phyloP scores from a whole-genome alignment of 2,797 vertebrate species.

The Sebastes vulpes region DNA sequence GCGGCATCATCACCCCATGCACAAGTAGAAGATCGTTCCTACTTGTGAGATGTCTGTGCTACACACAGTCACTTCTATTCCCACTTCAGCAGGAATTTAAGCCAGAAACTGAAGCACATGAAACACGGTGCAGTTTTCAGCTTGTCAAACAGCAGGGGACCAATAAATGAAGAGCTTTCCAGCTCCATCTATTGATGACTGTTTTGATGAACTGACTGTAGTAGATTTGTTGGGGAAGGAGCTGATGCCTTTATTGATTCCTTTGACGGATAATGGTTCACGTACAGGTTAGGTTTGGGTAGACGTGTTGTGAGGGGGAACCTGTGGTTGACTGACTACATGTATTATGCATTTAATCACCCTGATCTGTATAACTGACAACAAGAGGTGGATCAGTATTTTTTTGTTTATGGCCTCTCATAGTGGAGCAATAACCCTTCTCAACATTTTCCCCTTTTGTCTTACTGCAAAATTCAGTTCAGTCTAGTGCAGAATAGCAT shows the following conservation, averaged over 20 bases:
- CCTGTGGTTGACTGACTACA: conserved; percentile 53
- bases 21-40: conserved; percentile 29
- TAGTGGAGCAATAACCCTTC: conserved; percentile 3
- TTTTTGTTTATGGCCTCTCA: conserved; percentile 18
- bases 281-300: conserved; percentile 31
- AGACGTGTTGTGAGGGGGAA: conserved; percentile 11
- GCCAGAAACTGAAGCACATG: background rate
- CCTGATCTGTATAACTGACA: conserved; percentile 40
- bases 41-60: conserved; percentile 52
- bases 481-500: background rate
- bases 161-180: conserved; percentile 41
- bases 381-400: conserved; percentile 27
- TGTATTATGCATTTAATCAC: conserved; percentile 64
- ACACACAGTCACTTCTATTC: conserved; percentile 11
- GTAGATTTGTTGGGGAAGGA: conserved; percentile 45
- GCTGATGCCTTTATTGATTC: conserved; percentile 35
- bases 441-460: background rate
- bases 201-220: conserved; percentile 52
- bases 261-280: conserved; percentile 2
- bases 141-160: conserved; percentile 22
- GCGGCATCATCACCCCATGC: conserved; percentile 32
- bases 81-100: conserved; percentile 20
- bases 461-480: conserved; percentile 7
- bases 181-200: conserved; percentile 42
- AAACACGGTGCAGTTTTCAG: conserved; percentile 19